phyloP scores from a whole-genome alignment of 2,113 vertebrate species.

The Onychostruthus taczanowskii region DNA sequence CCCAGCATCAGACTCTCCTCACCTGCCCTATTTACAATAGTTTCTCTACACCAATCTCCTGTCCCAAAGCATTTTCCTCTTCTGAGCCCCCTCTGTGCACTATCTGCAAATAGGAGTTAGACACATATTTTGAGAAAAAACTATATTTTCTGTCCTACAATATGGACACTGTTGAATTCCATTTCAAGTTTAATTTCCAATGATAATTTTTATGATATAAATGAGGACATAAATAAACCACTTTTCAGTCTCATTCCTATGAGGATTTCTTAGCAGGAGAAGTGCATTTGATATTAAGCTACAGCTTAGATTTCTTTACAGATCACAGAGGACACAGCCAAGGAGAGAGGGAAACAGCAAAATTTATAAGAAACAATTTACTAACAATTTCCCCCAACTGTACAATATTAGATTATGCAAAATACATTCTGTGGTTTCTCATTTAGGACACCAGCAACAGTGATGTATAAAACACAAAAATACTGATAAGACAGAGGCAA shows the following conservation, averaged over 20 bases:
- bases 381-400: background rate
- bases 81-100: background rate
- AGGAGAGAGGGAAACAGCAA: background rate
- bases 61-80: background rate
- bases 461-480: background rate
- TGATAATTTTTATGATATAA: background rate
- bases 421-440: background rate
- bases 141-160: background rate
- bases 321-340: background rate
- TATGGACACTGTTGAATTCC: background rate
- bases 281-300: background rate
- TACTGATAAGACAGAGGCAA: background rate
- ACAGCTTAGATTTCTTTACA: background rate
- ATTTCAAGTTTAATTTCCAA: background rate
- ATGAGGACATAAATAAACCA: background rate
- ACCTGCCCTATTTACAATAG: fast-evolving
- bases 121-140: background rate
- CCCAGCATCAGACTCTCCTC: background rate
- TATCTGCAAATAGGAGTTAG: background rate
- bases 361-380: background rate
- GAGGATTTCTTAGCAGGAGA: background rate
- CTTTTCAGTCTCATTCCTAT: background rate
- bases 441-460: background rate
- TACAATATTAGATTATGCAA: background rate
- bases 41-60: background rate